Evolutionary conservation across 1,140 invertebrate species (phyloP), one percentile per base, ranked within the genome.

Genomic region (Musca domestica): DNA sequence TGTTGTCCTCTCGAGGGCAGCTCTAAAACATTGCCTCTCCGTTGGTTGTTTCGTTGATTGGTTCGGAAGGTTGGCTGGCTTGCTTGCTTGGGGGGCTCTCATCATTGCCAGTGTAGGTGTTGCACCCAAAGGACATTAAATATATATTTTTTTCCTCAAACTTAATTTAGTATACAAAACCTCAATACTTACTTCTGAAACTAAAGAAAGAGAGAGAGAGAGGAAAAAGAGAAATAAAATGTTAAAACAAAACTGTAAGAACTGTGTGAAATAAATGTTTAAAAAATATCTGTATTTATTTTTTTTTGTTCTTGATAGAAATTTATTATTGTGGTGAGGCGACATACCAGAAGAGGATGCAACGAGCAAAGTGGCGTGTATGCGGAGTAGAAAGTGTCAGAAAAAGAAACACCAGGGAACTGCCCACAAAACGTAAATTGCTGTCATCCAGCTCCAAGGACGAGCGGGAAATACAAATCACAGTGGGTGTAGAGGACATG

Each of bases 101-200:
- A 23, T 23, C 49, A 23, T 23, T 6, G n/a, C 17, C 22, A 15
- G 27, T 48, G 63, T 48, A 64, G 63, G 63, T 64, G 63, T 61
- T 66, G 64, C 23, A 48, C 34, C 64, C 48, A 66, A 66, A 66
- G 49, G 64, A 66, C 64, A 66, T 66, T 52, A 66, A 52, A 47
- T 47, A 17, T 41, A 7, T 58, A 12, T n/a, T n/a, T n/a, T n/a
- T n/a, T n/a, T n/a, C n/a, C n/a, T 25, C 19, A 25, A 58, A 58
- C 19, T 25, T 20, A 58, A 23, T 58, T 58, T 41, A 41, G 34
- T 41, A 41, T 58, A 58, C 54, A 25, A 25, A 58, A 58, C 23
- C 23, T 58, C 19, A 22, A 20, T 20, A 17, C 23, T 20, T 15
- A 25, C 20, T 27, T 9, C 19, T 17, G 54, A n/a, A 27, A 58